A percentile compares a stretch with the other conserved stretches of the same genome.
Conservation (phyloP, 2,888 invertebrate species). For the Nephrotoma guestfalica region DNA sequence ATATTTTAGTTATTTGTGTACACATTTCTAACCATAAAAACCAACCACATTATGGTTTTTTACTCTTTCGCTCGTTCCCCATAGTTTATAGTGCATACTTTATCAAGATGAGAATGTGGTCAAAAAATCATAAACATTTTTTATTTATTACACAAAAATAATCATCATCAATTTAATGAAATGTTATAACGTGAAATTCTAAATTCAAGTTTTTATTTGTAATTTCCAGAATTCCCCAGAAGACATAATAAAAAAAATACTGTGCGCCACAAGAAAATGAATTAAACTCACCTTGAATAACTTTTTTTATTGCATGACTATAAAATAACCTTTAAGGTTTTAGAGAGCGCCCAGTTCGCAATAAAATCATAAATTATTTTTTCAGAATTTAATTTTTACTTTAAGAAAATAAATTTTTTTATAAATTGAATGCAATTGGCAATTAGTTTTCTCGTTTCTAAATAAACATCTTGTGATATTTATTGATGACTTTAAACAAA, state of each 20-base stretch:
- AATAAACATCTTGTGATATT: too few relatives aligned
- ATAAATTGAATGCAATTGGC: too few relatives aligned
- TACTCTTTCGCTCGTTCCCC: not conserved
- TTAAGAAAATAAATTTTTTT: not conserved
- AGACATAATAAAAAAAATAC: not conserved
- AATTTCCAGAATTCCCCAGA: not conserved
- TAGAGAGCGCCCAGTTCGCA: not conserved
- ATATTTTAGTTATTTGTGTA: not conserved
- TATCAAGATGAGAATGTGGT: not conserved
- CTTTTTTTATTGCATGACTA: not conserved
- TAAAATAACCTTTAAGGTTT: not conserved
- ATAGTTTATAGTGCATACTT: not conserved
- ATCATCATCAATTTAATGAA: not conserved
- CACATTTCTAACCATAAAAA: not conserved
- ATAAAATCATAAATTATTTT: not conserved
- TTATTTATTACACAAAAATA: not conserved
- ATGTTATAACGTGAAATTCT: not conserved
- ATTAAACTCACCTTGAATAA: not conserved
- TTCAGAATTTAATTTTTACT: not conserved
- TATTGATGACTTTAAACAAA: too few relatives aligned
- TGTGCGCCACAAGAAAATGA: not conserved
- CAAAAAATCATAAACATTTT: not conserved
- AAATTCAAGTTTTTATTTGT: not conserved
- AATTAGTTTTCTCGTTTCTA: too few relatives aligned
- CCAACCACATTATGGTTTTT: not conserved